A percentile compares a stretch with the other conserved stretches of the same genome.
Conservation (phyloP, 2,888 invertebrate genomes). For the Pseudococcus jackbeardsleyi region DNA sequence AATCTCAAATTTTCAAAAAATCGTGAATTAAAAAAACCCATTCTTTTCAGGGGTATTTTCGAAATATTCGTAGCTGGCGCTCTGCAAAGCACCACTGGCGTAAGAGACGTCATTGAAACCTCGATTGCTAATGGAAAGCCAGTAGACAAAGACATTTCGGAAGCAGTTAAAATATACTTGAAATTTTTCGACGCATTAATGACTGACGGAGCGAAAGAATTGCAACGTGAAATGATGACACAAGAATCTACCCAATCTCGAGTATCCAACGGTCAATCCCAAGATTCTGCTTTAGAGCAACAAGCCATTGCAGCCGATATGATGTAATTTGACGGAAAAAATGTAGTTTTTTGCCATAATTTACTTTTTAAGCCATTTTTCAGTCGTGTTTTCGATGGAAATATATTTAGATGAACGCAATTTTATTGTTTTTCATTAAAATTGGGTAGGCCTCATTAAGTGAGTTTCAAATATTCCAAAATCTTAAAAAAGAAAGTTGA, state of each 20-base stretch:
- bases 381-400: too few species aligned
- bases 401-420: too few species aligned
- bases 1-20: neutral
- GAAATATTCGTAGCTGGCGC: neutral
- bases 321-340: neutral
- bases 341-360: too few species aligned
- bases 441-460: too few species aligned
- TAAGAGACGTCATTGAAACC: neutral
- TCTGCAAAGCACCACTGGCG: neutral
- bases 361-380: too few species aligned
- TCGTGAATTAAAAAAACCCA: neutral
- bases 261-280: neutral
- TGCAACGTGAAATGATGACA: neutral
- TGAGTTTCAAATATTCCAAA: too few species aligned
- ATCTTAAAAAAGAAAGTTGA: too few species aligned
- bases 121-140: neutral
- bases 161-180: neutral
- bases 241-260: too few species aligned
- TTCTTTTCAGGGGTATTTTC: neutral
- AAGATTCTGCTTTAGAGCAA: neutral
- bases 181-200: neutral
- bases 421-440: too few species aligned
- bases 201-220: neutral
- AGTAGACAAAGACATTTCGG: neutral
- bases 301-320: neutral